A percentile compares a stretch with the other conserved stretches of the same genome.
These are phyloP conservation scores for Timandra comae DNA, from an alignment of 2,888 invertebrate species.

Conservation along the genomic window DNA sequence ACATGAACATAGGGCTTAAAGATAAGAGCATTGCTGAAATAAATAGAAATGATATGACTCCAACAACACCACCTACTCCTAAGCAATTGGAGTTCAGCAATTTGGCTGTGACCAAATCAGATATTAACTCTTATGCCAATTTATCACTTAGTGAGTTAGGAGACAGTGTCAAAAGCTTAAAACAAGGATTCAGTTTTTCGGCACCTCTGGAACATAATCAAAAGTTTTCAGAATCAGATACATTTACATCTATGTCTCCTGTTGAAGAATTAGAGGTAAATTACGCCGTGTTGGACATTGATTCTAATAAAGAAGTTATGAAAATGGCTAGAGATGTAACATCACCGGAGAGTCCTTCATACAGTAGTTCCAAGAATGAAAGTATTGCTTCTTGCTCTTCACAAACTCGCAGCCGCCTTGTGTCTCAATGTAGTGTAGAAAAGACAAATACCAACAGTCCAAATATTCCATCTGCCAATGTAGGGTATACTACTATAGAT, in stretches of 20 bases:
- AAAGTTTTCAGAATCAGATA: conserved; percentile 65
- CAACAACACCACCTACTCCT: conserved; percentile 55
- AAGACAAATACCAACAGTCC: conserved; percentile 29
- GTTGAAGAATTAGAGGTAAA: conserved; percentile 76
- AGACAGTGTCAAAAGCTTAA: conserved; percentile 44
- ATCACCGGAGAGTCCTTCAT: conserved; percentile 51
- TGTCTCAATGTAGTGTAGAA: conserved; percentile 56
- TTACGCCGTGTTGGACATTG: conserved; percentile 88
- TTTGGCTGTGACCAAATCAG: conserved; percentile 44
- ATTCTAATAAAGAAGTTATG: conserved; percentile 65
- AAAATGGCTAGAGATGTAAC: conserved; percentile 37
- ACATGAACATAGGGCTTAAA: conserved; percentile 61
- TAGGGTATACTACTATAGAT: conserved; percentile 94
- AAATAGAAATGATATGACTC: conserved; percentile 40
- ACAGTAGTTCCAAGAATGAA: conserved; percentile 49
- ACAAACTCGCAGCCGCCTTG: conserved; percentile 43
- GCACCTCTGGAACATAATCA: conserved; percentile 40
- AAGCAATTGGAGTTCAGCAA: conserved; percentile 63
- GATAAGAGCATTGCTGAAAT: conserved; percentile 36
- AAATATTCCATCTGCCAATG: conserved; percentile 77
- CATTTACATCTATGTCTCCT: conserved; percentile 58
- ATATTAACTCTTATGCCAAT: conserved; percentile 62
- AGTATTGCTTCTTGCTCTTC: conserved; percentile 45
- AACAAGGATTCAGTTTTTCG: conserved; percentile 35
- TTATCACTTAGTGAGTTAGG: conserved; percentile 53